Evolutionary conservation across 2,113 vertebrate species (phyloP).

Genomic region (Otolemur garnettii): DNA sequence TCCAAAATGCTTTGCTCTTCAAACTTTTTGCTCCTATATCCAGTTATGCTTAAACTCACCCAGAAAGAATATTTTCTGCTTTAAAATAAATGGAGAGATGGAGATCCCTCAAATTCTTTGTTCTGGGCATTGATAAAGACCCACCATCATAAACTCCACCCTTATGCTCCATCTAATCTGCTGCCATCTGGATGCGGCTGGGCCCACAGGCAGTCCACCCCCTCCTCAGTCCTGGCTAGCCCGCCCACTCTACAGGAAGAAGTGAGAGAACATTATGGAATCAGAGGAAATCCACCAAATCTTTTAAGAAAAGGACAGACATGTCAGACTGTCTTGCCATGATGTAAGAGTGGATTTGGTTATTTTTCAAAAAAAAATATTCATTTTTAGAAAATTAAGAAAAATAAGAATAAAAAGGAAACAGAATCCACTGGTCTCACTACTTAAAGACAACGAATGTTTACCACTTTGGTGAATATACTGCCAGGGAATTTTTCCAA

Average conservation of each 20-base stretch:
- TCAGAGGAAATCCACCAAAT: background rate
- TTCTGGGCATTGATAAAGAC: background rate
- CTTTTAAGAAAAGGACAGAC: background rate
- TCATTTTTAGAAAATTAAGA: background rate
- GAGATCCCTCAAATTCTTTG: background rate
- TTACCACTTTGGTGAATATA: background rate
- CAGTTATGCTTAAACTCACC: background rate
- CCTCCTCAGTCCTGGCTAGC: background rate
- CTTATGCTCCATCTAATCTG: background rate
- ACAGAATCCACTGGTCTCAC: background rate
- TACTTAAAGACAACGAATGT: background rate
- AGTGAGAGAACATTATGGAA: no score
- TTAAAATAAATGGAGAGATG: background rate
- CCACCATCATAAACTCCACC: no score
- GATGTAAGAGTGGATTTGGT: background rate
- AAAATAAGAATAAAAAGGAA: background rate
- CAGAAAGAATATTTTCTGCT: background rate
- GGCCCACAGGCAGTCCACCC: fast-evolving
- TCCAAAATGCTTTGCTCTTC: background rate
- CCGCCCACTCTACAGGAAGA: background rate
- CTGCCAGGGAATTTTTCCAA: background rate
- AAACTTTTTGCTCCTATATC: background rate
- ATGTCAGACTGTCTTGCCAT: background rate
- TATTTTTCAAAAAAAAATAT: background rate
- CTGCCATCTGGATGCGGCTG: no score